phyloP scores from a whole-genome alignment of 2,113 vertebrate genomes.

The Peromyscus californicus region DNA sequence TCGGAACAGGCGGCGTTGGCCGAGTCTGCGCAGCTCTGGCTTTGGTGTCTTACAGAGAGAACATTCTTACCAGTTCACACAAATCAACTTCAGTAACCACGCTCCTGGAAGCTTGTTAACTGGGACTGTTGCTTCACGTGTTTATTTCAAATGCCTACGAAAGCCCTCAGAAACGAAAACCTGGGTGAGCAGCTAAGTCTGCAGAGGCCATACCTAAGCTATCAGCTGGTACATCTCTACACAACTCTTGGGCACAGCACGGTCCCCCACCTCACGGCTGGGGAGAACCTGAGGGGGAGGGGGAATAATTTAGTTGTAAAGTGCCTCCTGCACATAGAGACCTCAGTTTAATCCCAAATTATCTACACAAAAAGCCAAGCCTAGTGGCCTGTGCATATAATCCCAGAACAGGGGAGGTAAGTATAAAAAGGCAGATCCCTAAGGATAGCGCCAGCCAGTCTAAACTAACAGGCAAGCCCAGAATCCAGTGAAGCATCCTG shows the following conservation, averaged over 20 bases:
- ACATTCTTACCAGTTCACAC: neutral
- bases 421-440: neutral
- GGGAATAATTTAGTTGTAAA: neutral
- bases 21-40: too few species aligned
- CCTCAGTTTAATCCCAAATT: neutral
- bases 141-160: conserved; percentile 46
- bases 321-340: neutral
- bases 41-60: neutral
- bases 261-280: neutral
- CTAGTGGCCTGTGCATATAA: neutral
- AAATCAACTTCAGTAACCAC: conserved; percentile 39
- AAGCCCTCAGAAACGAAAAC: neutral
- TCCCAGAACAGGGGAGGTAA: neutral
- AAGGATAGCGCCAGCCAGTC: neutral
- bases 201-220: conserved; percentile 36
- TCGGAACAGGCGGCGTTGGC: too few species aligned
- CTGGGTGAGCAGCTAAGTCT: conserved; percentile 31
- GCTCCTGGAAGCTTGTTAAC: conserved; percentile 56
- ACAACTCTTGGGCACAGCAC: conserved; percentile 5
- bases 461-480: neutral
- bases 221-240: neutral
- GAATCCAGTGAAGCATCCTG: neutral
- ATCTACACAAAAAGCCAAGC: neutral
- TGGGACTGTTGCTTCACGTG: neutral
- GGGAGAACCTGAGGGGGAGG: neutral